These are phyloP conservation scores for Ataeniobius toweri DNA, from an alignment of 2,797 vertebrate genomes.

Conservation along the genomic window DNA sequence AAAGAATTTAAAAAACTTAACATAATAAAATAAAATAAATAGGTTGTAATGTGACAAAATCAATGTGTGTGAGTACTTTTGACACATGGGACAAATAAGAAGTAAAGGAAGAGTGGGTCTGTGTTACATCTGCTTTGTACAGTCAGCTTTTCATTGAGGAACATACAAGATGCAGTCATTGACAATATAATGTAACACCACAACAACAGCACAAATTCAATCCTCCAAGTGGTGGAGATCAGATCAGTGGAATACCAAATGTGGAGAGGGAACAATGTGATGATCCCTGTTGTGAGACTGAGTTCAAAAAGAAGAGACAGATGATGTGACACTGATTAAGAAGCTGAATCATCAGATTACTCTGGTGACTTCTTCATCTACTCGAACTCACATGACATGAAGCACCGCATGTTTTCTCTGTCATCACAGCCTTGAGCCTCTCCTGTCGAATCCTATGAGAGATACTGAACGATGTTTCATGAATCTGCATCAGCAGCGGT, in stretches of 20 bases:
- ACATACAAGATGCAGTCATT: neutral
- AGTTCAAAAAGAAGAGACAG: neutral
- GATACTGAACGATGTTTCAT: conserved; percentile 18
- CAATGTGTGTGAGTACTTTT: too few species aligned
- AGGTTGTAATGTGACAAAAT: too few species aligned
- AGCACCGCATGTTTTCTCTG: conserved; percentile 17
- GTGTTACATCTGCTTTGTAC: neutral
- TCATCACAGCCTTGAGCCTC: conserved; percentile 41
- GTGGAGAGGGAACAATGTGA: conserved; percentile 26
- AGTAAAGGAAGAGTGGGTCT: conserved; percentile 12
- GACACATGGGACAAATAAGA: neutral
- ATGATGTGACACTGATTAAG: neutral
- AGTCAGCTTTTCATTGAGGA: conserved; percentile 31
- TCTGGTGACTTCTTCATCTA: conserved; percentile 46
- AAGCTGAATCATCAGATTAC: conserved; percentile 43
- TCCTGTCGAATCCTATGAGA: conserved; percentile 32
- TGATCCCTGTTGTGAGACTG: neutral
- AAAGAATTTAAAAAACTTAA: too few species aligned
- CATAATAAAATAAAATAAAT: too few species aligned
- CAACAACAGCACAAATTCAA: conserved; percentile 34
- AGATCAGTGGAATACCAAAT: conserved; percentile 35
- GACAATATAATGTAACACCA: conserved; percentile 25
- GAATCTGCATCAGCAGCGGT: conserved; percentile 29
- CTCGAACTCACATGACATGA: conserved; percentile 30
- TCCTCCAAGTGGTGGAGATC: conserved; percentile 10